Evolutionary conservation across 2,888 invertebrate genomes (phyloP).

Genomic region (Dioctria rufipes): DNA sequence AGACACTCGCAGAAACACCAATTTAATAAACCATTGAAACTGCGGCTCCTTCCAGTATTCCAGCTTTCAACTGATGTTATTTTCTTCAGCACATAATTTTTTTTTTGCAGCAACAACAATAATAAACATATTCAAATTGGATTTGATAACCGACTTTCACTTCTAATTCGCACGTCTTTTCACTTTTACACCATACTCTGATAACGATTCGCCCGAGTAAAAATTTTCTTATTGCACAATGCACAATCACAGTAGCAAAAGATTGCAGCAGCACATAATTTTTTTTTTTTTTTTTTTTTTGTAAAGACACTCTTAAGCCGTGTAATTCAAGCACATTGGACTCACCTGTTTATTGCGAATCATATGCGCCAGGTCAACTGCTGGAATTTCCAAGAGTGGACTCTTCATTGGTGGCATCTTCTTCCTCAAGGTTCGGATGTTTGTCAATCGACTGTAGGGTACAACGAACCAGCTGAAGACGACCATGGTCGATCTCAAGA

Average conservation of each 20-base stretch:
- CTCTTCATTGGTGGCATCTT: constrained; percentile 79
- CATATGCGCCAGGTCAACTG: constrained; percentile 78
- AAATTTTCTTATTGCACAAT: constrained; percentile 30
- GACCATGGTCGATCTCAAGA: constrained; percentile 75
- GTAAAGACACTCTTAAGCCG: neutral
- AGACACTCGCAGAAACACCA: neutral
- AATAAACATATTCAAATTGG: constrained; percentile 3
- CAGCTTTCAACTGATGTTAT: neutral
- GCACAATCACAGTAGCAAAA: constrained; percentile 24
- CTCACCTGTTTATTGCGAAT: constrained; percentile 81
- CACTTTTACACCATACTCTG: constrained; percentile 14
- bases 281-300: neutral
- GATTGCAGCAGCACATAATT: neutral
- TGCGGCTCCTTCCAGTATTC: neutral
- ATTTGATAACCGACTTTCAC: constrained; percentile 33
- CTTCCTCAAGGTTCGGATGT: constrained; percentile 74
- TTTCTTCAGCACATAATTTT: neutral
- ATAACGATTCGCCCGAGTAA: neutral
- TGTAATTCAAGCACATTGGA: constrained; percentile 52
- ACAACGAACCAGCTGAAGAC: constrained; percentile 75
- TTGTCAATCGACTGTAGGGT: constrained; percentile 72
- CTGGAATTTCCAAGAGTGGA: constrained; percentile 79
- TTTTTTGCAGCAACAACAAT: neutral
- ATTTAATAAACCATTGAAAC: neutral
- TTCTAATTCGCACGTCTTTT: constrained; percentile 4